Percentiles rank a stretch among this genome's conserved stretches.
Conservation (phyloP, 2,888 invertebrate species). For the Eledone cirrhosa region DNA sequence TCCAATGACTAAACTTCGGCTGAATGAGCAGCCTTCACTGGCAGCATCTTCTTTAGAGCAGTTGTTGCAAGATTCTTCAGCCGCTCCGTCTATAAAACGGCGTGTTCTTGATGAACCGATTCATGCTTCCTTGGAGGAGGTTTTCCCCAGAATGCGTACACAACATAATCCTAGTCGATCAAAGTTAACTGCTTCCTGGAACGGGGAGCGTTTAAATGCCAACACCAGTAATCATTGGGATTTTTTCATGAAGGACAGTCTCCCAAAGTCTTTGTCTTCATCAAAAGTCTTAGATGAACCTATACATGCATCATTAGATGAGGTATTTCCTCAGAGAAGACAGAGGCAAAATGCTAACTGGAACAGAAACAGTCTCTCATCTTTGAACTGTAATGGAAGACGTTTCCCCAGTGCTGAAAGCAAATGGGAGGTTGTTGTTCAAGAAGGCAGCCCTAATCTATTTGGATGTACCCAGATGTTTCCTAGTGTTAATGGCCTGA, state of each 20-base stretch:
- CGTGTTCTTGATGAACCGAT: slow-evolving; percentile 7
- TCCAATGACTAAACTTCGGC: slow-evolving; percentile 8
- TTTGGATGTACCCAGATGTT: slow-evolving; percentile 28
- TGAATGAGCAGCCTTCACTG: slow-evolving; percentile 3
- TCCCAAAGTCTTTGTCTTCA: slow-evolving; percentile 19
- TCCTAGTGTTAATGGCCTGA: slow-evolving; percentile 22
- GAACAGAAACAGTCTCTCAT: slow-evolving; percentile 1
- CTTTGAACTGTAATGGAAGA: not conserved
- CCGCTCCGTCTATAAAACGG: not conserved
- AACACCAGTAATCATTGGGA: not conserved
- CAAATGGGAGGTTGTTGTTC: slow-evolving; percentile 12
- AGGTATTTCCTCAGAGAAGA: slow-evolving; percentile 14
- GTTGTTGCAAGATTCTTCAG: slow-evolving; percentile 1
- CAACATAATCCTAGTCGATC: slow-evolving; percentile 17
- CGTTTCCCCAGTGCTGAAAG: not conserved
- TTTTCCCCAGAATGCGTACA: slow-evolving; percentile 20
- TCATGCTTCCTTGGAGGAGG: slow-evolving; percentile 21
- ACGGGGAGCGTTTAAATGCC: slow-evolving; percentile 13
- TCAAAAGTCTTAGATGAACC: slow-evolving; percentile 20
- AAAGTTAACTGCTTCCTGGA: slow-evolving; percentile 25
- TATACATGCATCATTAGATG: slow-evolving; percentile 14
- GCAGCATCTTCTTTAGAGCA: slow-evolving; percentile 19
- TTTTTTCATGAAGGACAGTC: not conserved
- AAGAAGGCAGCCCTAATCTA: not conserved
- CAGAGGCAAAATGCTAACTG: not conserved